Evolutionary conservation across 2,113 vertebrate species (phyloP), one percentile per base, ranked within the genome.

Genomic region (Thomomys bottae): DNA sequence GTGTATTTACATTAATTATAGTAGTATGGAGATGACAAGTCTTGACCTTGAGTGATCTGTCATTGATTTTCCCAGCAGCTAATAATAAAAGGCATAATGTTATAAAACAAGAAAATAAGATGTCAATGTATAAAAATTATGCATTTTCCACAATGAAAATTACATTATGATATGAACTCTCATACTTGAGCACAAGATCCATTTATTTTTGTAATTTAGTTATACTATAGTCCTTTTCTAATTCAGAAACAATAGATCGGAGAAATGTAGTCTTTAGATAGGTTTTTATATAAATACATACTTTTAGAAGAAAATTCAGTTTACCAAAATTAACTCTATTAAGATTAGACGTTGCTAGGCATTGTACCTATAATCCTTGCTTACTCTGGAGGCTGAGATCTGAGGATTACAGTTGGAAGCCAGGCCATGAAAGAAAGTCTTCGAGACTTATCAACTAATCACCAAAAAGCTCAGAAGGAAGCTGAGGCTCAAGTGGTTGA

Each of bases 191-290:
- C 49, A 83, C 6, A 86, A 78, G 57, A 79, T 59, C 57, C 12
- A 75, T 75, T 72, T 28, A 54, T 84, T 90, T 91, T 87, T 1
- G 72, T 77, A 83, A 81, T 88, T 71, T 92, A 87, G 8, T 76
- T 15, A 89, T 2, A 49, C 67, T 80, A 57, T 54, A 79, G 12
- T 84, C 24, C 89, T 81, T 92, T 91, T 78, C 18, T 32, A 86
- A 82, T n/a, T 71, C 34, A 63, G 7, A 77, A 78, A 76, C 88
- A 87, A 14, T 77, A 86, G 21, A 72, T 90, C 38, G 49, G 8
- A 83, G 12, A 66, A 80, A 10, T 67, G 32, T 6, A 11, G 73
- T 68, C 34, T 67, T 63, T 23, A 61, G 36, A n/a, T 12, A 86
- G 23, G 36, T 54, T 45, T 92, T 11, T 78, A 42, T 66, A 84